These are phyloP conservation scores for Alfaro cultratus DNA, from an alignment of 2,797 vertebrate species.

Conservation along the genomic window DNA sequence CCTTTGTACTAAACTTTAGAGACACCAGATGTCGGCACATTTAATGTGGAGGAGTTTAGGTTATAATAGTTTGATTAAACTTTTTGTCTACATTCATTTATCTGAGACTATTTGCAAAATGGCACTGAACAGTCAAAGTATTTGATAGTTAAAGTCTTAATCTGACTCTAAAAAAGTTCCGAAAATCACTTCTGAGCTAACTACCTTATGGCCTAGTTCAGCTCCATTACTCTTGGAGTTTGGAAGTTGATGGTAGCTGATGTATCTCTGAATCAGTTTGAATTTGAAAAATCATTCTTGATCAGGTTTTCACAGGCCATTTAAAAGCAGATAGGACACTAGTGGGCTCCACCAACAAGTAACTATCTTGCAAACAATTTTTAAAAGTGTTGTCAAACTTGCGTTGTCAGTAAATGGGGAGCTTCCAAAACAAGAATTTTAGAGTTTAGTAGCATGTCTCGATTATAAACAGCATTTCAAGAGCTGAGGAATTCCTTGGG, in stretches of 20 bases:
- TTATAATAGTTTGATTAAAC: not conserved
- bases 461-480: not conserved
- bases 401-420: not conserved
- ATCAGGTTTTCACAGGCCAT: not conserved
- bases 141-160: not conserved
- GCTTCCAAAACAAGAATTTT: too few relatives aligned
- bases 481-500: not conserved
- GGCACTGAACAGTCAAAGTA: not conserved
- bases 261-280: not conserved
- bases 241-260: not conserved
- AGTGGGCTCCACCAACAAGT: not conserved
- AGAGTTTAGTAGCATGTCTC: not conserved
- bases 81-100: not conserved
- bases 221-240: not conserved
- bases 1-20: not conserved
- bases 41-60: not conserved
- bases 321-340: not conserved
- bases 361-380: not conserved
- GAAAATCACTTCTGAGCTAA: not conserved
- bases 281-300: not conserved
- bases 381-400: not conserved
- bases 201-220: not conserved
- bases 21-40: not conserved
- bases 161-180: not conserved
- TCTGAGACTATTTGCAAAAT: not conserved